Base-by-base conservation (phyloP, 1,140 invertebrate genomes). In the Drosophila nikananu region DNA sequence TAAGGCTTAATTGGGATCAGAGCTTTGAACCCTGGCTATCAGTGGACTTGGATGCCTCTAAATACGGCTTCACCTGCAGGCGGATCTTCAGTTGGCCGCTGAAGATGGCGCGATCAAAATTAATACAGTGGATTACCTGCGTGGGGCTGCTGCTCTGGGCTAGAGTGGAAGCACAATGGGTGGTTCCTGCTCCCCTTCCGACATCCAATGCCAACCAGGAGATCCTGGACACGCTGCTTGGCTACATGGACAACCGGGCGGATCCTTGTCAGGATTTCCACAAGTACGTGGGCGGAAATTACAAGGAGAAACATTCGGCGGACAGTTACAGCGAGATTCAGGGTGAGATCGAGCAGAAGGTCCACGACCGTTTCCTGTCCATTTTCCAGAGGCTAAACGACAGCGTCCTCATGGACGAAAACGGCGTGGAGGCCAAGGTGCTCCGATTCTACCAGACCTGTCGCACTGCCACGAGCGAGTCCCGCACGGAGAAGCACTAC, bases 281-380 rank as follows among this genome's bases (percentile, higher is more conserved):
- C 1, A 49, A 68, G 19, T 68, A 68, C 25, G 65, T 37, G 8
- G 27, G 91, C n/a, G 91, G 91, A 15, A 90, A 78, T 10, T 92
- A 89, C 80, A 30, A n/a, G 2, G 5, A 63, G 1, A 23, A 35
- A 13, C 78, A 91, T 57, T 8, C 49, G 7, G 35, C 32, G 0
- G 74, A 71, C 7, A 6, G 2, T 0, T 92, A 52, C 37, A 42
- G 30, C 5, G 90, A 92, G 41, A 66, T 90, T 3, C 63, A 55
- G 8, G 77, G 73, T 5, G 27, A 74, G 13, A 58, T 89, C 9
- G 79, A 91, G 30, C 37, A 77, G 2, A 68, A 78, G 39, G 74
- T 91, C 0, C 64, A 89, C 41, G 30, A 72, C 12, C 46, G 80
- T 8, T 60, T 86, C 8, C 5, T 65, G 0, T 35, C 25, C 8